A percentile compares a stretch with the other conserved stretches of the same genome.
These are phyloP conservation scores for Vanessa atalanta DNA, from an alignment of 1,140 invertebrate species.

Conservation along the genomic window DNA sequence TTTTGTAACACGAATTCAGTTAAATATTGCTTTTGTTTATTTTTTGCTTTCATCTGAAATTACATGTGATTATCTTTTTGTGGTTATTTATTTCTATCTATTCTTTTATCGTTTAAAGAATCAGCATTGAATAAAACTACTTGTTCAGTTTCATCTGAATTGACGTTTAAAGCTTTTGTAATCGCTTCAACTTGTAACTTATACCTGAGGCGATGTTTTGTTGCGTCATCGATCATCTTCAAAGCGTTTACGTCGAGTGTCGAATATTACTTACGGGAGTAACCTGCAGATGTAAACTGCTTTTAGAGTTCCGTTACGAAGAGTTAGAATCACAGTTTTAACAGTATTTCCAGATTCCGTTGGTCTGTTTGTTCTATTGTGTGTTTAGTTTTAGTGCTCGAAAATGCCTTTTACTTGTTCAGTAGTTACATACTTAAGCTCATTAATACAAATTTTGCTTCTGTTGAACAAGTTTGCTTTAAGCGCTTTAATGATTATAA, in stretches of 20 bases:
- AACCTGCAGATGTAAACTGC: slow-evolving; percentile 31
- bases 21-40: too few species aligned
- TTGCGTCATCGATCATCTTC: slow-evolving; percentile 73
- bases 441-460: not conserved
- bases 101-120: not conserved
- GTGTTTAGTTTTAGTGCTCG: slow-evolving; percentile 3
- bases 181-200: slow-evolving; percentile 34
- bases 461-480: not conserved
- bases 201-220: slow-evolving; percentile 46
- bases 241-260: slow-evolving; percentile 53
- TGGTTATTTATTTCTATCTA: not conserved
- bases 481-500: not conserved
- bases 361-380: slow-evolving; percentile 6
- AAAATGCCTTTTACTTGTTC: not conserved
- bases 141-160: not conserved
- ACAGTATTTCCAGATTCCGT: slow-evolving; percentile 11
- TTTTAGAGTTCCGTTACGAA: slow-evolving; percentile 18
- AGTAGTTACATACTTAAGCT: not conserved
- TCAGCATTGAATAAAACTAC: too few species aligned
- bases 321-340: slow-evolving; percentile 17
- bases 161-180: not conserved
- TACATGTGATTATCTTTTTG: too few species aligned
- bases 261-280: slow-evolving; percentile 66
- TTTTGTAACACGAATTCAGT: too few species aligned
- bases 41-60: too few species aligned